A percentile compares a stretch with the other conserved stretches of the same genome.
phyloP scores from a whole-genome alignment of 2,888 invertebrate species.

The Pterostichus niger region DNA sequence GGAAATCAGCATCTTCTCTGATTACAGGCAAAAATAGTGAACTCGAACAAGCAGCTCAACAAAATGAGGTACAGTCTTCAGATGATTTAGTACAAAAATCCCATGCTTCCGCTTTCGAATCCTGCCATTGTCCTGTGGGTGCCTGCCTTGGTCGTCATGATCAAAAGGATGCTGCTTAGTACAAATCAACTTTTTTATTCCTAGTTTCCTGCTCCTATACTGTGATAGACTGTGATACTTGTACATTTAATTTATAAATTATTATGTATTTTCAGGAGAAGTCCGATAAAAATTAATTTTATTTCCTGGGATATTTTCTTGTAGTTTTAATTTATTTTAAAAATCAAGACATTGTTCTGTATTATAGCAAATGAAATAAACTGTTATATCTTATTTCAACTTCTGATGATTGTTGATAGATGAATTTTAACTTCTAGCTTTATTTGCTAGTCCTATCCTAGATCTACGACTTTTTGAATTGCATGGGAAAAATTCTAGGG shows the following conservation, averaged over 20 bases:
- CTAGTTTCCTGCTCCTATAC: not conserved
- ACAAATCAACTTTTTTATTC: conserved; percentile 19
- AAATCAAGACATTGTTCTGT: conserved; percentile 9
- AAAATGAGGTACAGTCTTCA: conserved; percentile 47
- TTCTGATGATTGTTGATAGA: not conserved
- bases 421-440: no score
- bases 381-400: not conserved
- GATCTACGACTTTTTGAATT: no score
- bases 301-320: not conserved
- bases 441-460: no score
- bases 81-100: conserved; percentile 68
- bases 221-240: conserved; percentile 8
- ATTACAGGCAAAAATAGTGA: conserved; percentile 71
- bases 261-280: conserved; percentile 32
- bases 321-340: conserved; percentile 6
- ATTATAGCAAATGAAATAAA: conserved; percentile 3
- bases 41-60: not conserved
- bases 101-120: conserved; percentile 69
- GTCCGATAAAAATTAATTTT: conserved; percentile 22
- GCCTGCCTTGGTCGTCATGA: conserved; percentile 71
- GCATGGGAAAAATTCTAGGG: not conserved
- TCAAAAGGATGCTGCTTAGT: conserved; percentile 59
- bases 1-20: conserved; percentile 71
- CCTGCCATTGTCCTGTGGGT: conserved; percentile 73
- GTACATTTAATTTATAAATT: conserved; percentile 10